Evolutionary conservation across 64 coral and sea anemone species (phyloP).

Genomic region (Montipora efflorescens): DNA sequence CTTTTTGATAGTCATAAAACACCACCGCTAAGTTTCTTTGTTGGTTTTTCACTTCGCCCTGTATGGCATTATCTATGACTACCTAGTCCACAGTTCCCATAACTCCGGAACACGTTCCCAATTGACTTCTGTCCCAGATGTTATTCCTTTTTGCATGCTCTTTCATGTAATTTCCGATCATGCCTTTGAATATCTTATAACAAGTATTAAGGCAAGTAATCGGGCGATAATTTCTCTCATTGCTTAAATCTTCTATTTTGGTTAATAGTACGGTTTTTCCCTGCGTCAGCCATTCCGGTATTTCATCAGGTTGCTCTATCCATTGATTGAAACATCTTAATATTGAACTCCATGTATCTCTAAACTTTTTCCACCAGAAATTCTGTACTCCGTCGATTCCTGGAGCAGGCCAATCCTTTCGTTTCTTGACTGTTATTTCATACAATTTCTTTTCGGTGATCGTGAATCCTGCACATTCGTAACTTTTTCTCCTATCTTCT

Average conservation of each 20-base stretch:
- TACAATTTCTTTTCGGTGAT: slow-evolving; percentile 4
- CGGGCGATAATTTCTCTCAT: slow-evolving; percentile 41
- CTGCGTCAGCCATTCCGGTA: no score
- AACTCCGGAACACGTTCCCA: slow-evolving; percentile 12
- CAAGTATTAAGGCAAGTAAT: slow-evolving; percentile 54
- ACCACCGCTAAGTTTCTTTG: slow-evolving; percentile 43
- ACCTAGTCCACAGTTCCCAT: slow-evolving; percentile 69
- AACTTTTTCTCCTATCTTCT: no score
- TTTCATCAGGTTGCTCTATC: no score
- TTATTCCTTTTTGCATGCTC: slow-evolving; percentile 11
- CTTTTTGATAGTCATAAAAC: slow-evolving; percentile 50
- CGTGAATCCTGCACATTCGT: no score
- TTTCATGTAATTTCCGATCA: slow-evolving; percentile 32
- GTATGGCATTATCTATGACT: slow-evolving; percentile 37
- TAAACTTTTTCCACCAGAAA: slow-evolving; percentile 41
- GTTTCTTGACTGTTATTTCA: not conserved
- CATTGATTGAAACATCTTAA: not conserved
- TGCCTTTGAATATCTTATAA: slow-evolving; percentile 39
- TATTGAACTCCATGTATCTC: not conserved
- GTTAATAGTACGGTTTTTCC: no score
- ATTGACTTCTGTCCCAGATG: slow-evolving; percentile 47
- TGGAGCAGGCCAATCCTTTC: not conserved
- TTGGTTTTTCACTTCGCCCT: not conserved
- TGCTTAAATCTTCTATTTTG: not conserved
- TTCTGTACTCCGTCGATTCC: slow-evolving; percentile 60